phyloP scores from a whole-genome alignment of 2,113 vertebrate genomes.

The Pantherophis guttatus region DNA sequence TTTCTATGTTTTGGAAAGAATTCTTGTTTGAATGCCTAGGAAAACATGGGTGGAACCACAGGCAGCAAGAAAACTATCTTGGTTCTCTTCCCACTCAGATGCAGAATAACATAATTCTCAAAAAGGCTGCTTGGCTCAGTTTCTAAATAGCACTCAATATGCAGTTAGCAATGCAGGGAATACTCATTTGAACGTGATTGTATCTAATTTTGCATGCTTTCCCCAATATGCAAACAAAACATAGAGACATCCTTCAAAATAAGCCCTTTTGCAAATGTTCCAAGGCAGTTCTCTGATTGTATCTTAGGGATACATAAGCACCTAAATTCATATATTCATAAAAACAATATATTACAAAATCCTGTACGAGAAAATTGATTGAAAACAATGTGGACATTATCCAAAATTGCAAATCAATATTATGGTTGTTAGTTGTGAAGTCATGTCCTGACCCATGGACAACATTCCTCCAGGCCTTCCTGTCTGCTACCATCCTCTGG shows the following conservation, averaged over 20 bases:
- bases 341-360: background rate
- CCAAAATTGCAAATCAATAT: background rate
- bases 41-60: conserved; percentile 44
- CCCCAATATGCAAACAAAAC: background rate
- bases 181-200: background rate
- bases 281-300: background rate
- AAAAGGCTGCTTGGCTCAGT: background rate
- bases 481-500: too few relatives aligned
- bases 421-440: too few relatives aligned
- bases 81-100: background rate
- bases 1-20: conserved; percentile 58
- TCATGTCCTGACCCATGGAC: too few relatives aligned
- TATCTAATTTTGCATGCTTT: background rate
- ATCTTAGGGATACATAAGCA: background rate
- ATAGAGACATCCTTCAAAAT: background rate
- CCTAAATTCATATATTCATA: background rate
- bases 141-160: background rate
- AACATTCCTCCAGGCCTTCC: too few relatives aligned
- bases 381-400: background rate
- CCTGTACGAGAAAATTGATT: background rate
- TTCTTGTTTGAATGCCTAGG: conserved; percentile 55
- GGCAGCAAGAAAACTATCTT: background rate
- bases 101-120: background rate
- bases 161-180: background rate
- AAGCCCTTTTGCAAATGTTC: background rate